These are phyloP conservation scores for Atopsyche davidsoni DNA, from an alignment of 1,140 invertebrate genomes.

Conservation along the genomic window DNA sequence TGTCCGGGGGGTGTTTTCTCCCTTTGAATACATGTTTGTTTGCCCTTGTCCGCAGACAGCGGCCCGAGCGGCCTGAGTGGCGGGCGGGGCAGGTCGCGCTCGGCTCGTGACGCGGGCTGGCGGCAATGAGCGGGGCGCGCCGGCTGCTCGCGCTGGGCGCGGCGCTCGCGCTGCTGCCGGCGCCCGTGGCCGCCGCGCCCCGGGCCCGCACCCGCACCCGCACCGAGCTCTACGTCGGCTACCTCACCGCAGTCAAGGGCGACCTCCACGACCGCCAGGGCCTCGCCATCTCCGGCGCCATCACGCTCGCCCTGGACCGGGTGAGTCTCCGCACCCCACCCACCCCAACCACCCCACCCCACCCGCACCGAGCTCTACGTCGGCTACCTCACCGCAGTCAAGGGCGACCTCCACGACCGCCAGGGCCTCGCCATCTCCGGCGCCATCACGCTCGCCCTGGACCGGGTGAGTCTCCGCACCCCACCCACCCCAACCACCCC, in stretches of 20 bases:
- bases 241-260: slow-evolving; percentile 75
- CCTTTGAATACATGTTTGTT: no score
- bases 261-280: slow-evolving; percentile 73
- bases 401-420: slow-evolving; percentile 66
- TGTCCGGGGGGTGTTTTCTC: no score
- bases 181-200: slow-evolving; percentile 40
- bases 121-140: slow-evolving; percentile 53
- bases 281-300: slow-evolving; percentile 83
- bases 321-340: slow-evolving; percentile 54
- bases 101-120: slow-evolving; percentile 54
- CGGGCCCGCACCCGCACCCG: slow-evolving; percentile 42
- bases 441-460: slow-evolving; percentile 78
- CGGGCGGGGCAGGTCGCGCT: slow-evolving; percentile 54
- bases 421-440: slow-evolving; percentile 88
- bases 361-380: slow-evolving; percentile 58
- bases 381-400: slow-evolving; percentile 77
- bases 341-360: slow-evolving; percentile 41
- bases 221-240: slow-evolving; percentile 67
- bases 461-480: slow-evolving; percentile 68
- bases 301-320: slow-evolving; percentile 78
- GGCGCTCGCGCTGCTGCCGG: slow-evolving; percentile 46
- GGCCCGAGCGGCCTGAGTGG: no score
- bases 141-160: slow-evolving; percentile 48
- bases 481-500: slow-evolving; percentile 40
- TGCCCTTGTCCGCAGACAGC: no score